These are phyloP conservation scores for Glomeris maerens DNA, from an alignment of 1,140 invertebrate species.

Conservation along the genomic window DNA sequence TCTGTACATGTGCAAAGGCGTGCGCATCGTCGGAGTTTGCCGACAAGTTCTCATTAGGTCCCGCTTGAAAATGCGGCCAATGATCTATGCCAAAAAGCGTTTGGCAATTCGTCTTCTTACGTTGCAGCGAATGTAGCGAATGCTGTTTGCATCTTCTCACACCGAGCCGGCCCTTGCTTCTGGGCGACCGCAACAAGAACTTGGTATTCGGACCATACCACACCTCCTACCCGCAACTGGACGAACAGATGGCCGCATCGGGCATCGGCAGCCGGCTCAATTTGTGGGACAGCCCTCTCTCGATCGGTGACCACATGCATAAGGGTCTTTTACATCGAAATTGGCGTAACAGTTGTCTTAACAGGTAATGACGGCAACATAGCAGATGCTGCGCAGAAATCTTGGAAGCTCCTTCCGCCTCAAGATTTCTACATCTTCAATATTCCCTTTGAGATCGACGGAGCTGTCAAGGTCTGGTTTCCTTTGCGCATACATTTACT, in stretches of 20 bases:
- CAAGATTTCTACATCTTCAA: constrained; percentile 28
- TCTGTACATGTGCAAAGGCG: constrained; percentile 28
- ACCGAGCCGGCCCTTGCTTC: constrained; percentile 28
- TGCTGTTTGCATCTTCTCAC: constrained; percentile 30
- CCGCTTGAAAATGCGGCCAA: not conserved
- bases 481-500: not conserved
- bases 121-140: constrained; percentile 25
- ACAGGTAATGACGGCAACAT: not conserved
- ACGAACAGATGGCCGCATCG: constrained; percentile 26
- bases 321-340: not conserved
- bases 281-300: constrained; percentile 30
- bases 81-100: not conserved
- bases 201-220: constrained; percentile 30
- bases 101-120: not conserved
- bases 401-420: constrained; percentile 27
- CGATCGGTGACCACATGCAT: constrained; percentile 22
- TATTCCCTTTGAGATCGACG: constrained; percentile 32
- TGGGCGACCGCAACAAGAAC: constrained; percentile 24
- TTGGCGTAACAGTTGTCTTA: not conserved
- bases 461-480: constrained; percentile 18
- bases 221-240: constrained; percentile 27
- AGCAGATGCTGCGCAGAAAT: constrained; percentile 1
- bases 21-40: constrained; percentile 27
- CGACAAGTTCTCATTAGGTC: constrained; percentile 28
- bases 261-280: constrained; percentile 24